phyloP scores from a whole-genome alignment of 2,113 vertebrate genomes.

The Microcebus murinus region DNA sequence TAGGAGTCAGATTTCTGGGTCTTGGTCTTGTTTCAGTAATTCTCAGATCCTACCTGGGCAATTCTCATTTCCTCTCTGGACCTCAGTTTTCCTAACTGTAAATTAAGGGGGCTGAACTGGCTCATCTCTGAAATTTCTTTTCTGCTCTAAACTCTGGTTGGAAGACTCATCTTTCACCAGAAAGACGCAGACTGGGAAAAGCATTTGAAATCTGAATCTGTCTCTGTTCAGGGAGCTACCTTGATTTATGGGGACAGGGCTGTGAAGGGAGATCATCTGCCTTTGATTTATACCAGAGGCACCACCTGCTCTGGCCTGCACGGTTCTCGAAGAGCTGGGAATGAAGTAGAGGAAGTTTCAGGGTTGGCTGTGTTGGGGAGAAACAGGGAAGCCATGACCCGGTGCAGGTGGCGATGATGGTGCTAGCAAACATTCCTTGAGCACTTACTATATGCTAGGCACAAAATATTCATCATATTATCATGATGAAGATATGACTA shows the following conservation, averaged over 20 bases:
- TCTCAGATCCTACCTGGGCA: not conserved
- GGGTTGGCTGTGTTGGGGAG: not conserved
- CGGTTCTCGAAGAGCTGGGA: not conserved
- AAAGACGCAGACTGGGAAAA: conserved; percentile 66
- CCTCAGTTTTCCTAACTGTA: not conserved
- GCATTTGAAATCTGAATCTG: conserved; percentile 74
- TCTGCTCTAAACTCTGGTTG: not conserved
- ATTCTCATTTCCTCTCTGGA: not conserved
- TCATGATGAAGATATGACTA: not conserved
- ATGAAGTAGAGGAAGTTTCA: not conserved
- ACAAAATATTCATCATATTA: not conserved
- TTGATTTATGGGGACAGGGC: conserved; percentile 77
- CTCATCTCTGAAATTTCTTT: not conserved
- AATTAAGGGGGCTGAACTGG: not conserved
- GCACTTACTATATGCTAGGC: not conserved
- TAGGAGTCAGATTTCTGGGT: not conserved
- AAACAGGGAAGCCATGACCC: not conserved
- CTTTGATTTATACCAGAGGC: conserved; percentile 44
- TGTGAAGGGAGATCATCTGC: conserved; percentile 55
- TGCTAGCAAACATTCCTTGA: not conserved
- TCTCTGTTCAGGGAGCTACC: conserved; percentile 61
- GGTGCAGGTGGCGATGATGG: fast-evolving
- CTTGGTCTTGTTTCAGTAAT: not conserved
- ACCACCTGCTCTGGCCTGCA: not conserved
- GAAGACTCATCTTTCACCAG: conserved; percentile 66